Conservation (phyloP, 2,113 vertebrate genomes). For the Ardeotis arabs region DNA sequence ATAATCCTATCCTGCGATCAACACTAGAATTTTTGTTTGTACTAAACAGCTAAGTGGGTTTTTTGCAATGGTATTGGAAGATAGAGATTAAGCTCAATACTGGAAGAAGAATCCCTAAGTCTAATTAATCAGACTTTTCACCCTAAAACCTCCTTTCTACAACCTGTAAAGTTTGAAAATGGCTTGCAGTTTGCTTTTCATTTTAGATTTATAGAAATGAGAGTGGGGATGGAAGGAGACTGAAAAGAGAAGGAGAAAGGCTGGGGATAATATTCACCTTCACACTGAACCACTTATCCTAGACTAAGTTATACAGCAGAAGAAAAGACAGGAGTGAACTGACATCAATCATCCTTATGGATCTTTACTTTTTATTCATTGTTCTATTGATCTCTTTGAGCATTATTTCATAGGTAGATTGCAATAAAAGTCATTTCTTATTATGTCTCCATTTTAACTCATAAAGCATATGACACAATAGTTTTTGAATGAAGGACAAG, state of each 20-base stretch:
- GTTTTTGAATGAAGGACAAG: slow-evolving; percentile 29
- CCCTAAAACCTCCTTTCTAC: not conserved
- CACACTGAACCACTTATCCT: not conserved
- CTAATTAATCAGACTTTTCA: not conserved
- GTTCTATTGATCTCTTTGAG: slow-evolving; percentile 55
- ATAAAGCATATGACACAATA: not conserved
- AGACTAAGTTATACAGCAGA: not conserved
- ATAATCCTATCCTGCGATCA: not conserved
- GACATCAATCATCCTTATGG: slow-evolving; percentile 44
- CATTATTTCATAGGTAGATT: slow-evolving; percentile 28
- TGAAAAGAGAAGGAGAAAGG: not conserved
- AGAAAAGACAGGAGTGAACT: not conserved
- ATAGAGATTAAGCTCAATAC: not conserved
- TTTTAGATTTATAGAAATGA: not conserved
- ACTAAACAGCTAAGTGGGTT: not conserved
- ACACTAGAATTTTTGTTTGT: not conserved
- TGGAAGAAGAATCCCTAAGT: not conserved
- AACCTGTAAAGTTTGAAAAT: not conserved
- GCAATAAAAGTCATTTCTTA: slow-evolving; percentile 49
- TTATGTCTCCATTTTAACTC: slow-evolving; percentile 46
- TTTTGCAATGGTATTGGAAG: not conserved
- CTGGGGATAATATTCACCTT: not conserved
- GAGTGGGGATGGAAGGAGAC: accelerated
- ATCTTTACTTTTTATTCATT: slow-evolving; percentile 50
- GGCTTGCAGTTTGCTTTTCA: not conserved